Evolutionary conservation across 2,113 vertebrate genomes (phyloP).

Genomic region (Scomber colias): DNA sequence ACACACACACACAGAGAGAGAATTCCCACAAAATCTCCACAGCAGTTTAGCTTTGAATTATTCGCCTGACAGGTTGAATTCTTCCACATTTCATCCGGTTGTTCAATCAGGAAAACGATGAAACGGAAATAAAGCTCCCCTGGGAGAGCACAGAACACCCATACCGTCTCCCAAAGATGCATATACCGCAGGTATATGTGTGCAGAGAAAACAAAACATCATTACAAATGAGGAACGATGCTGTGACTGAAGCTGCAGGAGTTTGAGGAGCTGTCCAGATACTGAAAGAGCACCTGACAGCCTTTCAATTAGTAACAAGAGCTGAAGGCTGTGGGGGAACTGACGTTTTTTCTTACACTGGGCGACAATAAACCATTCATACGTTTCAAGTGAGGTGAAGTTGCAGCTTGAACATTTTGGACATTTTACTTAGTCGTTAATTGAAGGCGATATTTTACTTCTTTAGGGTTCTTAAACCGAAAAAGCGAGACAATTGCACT

Average conservation of each 20-base stretch:
- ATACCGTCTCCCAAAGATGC: constrained; percentile 12
- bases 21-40: not conserved
- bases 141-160: constrained; percentile 4
- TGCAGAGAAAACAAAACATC: not conserved
- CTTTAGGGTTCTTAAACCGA: not conserved
- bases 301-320: constrained; percentile 45
- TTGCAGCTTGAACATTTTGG: not conserved
- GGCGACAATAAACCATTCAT: constrained; percentile 30
- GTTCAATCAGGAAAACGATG: constrained; percentile 22
- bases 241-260: constrained; percentile 31
- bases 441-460: constrained; percentile 6
- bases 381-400: not conserved
- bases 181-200: constrained; percentile 3
- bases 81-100: constrained; percentile 8
- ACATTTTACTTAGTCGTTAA: not conserved
- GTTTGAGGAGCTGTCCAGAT: constrained; percentile 80
- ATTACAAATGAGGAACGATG: constrained; percentile 16
- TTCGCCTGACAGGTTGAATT: constrained; percentile 22
- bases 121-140: constrained; percentile 30
- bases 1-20: no score
- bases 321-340: constrained; percentile 17
- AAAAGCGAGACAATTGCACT: not conserved
- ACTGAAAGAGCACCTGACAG: constrained; percentile 71
- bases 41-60: constrained; percentile 35
- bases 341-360: constrained; percentile 29